Evolutionary conservation across 2,888 invertebrate species (phyloP).

Genomic region (Spatulosminthurus flaviceps): DNA sequence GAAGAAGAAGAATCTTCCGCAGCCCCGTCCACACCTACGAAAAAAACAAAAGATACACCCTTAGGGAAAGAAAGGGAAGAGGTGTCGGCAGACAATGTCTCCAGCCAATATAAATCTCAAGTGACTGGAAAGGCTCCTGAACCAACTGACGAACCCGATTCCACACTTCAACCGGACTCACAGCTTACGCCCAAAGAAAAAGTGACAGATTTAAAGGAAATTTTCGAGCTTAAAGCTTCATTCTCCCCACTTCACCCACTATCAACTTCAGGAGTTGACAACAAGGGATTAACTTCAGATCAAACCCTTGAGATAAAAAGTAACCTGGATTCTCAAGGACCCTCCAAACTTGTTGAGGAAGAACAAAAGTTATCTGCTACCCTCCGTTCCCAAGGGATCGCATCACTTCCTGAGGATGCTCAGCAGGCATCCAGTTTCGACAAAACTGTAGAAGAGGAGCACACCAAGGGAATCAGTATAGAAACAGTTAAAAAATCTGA

Average conservation of each 20-base stretch:
- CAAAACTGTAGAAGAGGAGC: too few relatives aligned
- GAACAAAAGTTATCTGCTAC: too few relatives aligned
- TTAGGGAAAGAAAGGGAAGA: constrained; percentile 3
- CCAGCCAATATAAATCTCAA: constrained; percentile 52
- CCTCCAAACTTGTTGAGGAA: too few relatives aligned
- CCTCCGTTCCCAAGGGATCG: too few relatives aligned
- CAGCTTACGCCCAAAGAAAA: constrained; percentile 33
- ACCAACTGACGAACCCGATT: constrained; percentile 11
- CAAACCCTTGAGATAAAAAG: too few relatives aligned
- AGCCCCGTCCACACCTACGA: constrained; percentile 13
- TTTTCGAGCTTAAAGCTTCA: constrained; percentile 24
- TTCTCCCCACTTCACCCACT: background rate
- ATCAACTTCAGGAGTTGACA: too few relatives aligned
- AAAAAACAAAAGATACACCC: background rate
- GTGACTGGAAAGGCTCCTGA: constrained; percentile 40
- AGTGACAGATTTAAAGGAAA: constrained; percentile 41
- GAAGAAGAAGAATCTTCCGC: background rate
- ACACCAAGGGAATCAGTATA: too few relatives aligned
- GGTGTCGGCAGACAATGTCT: constrained; percentile 58
- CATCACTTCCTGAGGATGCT: too few relatives aligned
- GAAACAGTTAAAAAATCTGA: too few relatives aligned
- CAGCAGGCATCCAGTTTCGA: too few relatives aligned
- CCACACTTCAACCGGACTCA: background rate
- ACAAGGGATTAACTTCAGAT: too few relatives aligned
- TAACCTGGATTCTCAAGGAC: too few relatives aligned